Base-by-base conservation (phyloP, 2,797 vertebrate species). In the Chloroceryle amazona region DNA sequence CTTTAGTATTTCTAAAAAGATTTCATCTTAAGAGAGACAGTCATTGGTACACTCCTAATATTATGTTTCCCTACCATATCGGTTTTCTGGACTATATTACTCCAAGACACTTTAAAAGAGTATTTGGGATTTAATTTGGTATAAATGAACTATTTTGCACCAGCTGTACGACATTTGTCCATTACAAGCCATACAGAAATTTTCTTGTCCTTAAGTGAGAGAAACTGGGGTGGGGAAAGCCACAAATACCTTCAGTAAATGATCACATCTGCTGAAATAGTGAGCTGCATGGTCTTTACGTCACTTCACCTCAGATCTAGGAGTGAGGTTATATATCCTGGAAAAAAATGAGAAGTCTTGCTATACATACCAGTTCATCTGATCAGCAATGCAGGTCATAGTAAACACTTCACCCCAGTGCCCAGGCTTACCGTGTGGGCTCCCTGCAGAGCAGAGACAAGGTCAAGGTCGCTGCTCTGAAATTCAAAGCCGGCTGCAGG, bases 371-470 rank as follows among this genome's bases (percentile, higher is more conserved):
- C 55, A 90, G 88, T 57, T 96, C 91, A 94, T 19, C 93, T 80
- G 93, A 70, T 89, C 76, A 95, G 90, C 86, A 86, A 63, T 14
- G 55, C 93, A 95, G 94, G 96, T 95, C 95, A 90, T 60, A 81
- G 78, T 44, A 72, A 95, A 76, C 88, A 63, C 66, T 92, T 93
- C 95, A 92, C 88, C 84, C 44, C 72, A 80, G 67, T 8, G 67
- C 89, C 80, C 90, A 47, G 52, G 31, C 57, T 90, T 23, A 65
- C 88, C 3, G 2, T 21, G 55, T 10, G 1, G 66, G 76, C 58
- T 96, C 92, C 92, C 93, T 23, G 17, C 55, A 80, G 93, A 94
- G 76, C 3, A 3, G 55, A 95, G 82, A 86, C 0, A 8, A 93
- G 88, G 57, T 76, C 93, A 91, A 82, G 93, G 86, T 95, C 28